Base-by-base conservation (phyloP, 2,888 invertebrate genomes). In the Tridacna gigas region DNA sequence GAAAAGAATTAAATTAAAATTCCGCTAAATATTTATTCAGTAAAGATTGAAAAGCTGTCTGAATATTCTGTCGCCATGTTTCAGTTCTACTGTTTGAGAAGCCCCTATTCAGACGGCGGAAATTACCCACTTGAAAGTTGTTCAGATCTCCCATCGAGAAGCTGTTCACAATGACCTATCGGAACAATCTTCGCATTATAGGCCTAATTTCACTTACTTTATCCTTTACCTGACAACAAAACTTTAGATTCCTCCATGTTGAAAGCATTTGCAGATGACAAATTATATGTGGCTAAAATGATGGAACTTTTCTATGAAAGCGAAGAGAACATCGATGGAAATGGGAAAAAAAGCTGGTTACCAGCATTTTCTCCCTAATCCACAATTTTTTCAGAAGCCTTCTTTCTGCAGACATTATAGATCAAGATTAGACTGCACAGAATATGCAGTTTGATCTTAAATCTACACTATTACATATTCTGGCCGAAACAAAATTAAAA, bases 1-100 rank as follows among this genome's bases (percentile, higher is more conserved):
- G 22, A 61, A 79, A 73, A 69, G 74, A 47, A 67, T 77, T 77
- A 80, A 83, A 80, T 83, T 80, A 80, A 77, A 74, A 48, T 80
- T 80, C 80, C 69, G 45, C 69, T 78, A 83, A 80, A 83, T 83
- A 80, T 83, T 83, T 80, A 83, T 80, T 80, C 74, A 80, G 48
- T 61, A 25, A 67, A 28, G 61, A 79, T 51, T 65, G 79, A 74
- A 74, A 69, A 60, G 56, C 71, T 28, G 61, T 65, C 71, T 66
- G 73, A 56, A 77, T 65, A 74, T 56, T 67, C 45, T 28, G 69
- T 48, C 61, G 47, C 81, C 63, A 37, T 25, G 26, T 25, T 26
- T 12, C 45, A 18, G 26, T 51, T 65, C 66, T 77, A 65, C 67
- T 77, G 61, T 79, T 73, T 83, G 79, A 63, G 71, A 69, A 73